phyloP scores from a whole-genome alignment of 2,797 vertebrate genomes.

The Nasua narica region DNA sequence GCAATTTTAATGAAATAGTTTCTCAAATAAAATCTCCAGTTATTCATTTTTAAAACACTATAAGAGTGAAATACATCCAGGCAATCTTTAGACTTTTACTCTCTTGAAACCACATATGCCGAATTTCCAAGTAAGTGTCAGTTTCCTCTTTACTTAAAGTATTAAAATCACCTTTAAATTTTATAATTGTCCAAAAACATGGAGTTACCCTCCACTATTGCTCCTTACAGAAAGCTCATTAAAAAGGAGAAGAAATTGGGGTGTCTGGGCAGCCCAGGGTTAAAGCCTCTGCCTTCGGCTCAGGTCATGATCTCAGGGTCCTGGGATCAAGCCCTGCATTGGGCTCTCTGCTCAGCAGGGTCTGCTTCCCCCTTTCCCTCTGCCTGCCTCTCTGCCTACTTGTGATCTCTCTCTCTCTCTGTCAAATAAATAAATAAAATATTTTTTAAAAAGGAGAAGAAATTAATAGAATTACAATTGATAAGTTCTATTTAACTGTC shows the following conservation, averaged over 20 bases:
- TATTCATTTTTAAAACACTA: conserved; percentile 21
- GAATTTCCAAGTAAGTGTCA: conserved; percentile 32
- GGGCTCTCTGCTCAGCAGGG: too few species aligned
- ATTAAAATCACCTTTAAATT: conserved; percentile 4
- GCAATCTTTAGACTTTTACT: not conserved
- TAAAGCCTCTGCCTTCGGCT: too few species aligned
- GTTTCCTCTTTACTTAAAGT: not conserved
- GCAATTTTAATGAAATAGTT: not conserved
- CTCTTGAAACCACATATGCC: not conserved
- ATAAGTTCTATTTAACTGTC: not conserved
- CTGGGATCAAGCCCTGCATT: too few species aligned
- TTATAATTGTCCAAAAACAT: not conserved
- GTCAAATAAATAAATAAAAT: too few species aligned
- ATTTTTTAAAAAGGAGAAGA: not conserved
- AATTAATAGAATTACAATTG: not conserved
- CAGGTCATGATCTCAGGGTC: too few species aligned
- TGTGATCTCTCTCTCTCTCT: too few species aligned
- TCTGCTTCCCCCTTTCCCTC: too few species aligned
- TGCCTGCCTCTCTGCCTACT: too few species aligned
- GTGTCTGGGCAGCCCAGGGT: too few species aligned
- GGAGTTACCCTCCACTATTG: not conserved
- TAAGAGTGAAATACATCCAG: not conserved
- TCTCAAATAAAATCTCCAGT: not conserved
- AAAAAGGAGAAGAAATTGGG: not conserved
- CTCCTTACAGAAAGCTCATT: not conserved